phyloP scores from a whole-genome alignment of 2,888 invertebrate species.

The Ichneumon xanthorius region DNA sequence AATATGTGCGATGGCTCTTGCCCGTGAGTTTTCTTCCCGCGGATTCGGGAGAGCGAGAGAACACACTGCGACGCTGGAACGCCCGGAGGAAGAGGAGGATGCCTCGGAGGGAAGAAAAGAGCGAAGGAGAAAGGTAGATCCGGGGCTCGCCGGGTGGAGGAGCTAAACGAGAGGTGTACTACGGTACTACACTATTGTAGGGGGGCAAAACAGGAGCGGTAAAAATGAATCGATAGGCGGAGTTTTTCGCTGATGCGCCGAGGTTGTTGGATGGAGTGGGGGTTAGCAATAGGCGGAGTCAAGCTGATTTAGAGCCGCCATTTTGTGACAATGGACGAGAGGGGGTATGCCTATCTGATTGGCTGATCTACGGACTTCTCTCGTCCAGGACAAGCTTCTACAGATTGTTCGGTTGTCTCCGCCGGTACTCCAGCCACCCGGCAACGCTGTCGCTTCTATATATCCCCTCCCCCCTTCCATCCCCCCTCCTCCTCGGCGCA shows the following conservation, averaged over 20 bases:
- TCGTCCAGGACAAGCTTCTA: constrained; percentile 84
- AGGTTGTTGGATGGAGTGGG: constrained; percentile 64
- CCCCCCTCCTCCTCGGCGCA: constrained; percentile 16
- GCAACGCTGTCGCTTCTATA: constrained; percentile 73
- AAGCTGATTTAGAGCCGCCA: constrained; percentile 84
- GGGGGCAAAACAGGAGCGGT: constrained; percentile 79
- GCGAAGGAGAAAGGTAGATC: constrained; percentile 46
- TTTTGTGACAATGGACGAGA: constrained; percentile 84
- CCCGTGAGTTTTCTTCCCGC: constrained; percentile 19
- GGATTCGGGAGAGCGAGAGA: constrained; percentile 3
- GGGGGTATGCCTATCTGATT: constrained; percentile 84
- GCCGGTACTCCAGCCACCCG: constrained; percentile 80
- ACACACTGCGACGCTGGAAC: constrained; percentile 42
- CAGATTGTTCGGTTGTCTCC: constrained; percentile 84
- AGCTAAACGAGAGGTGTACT: constrained; percentile 19
- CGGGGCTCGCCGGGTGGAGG: constrained; percentile 19
- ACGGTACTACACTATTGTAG: constrained; percentile 31
- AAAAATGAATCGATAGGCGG: constrained; percentile 85
- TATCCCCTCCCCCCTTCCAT: constrained; percentile 58
- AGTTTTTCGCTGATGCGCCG: constrained; percentile 83
- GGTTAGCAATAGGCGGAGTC: constrained; percentile 82
- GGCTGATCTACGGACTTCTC: constrained; percentile 85
- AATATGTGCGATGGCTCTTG: neutral
- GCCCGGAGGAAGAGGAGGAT: constrained; percentile 48
- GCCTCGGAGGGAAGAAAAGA: constrained; percentile 30